Evolutionary conservation across 1,140 invertebrate genomes (phyloP).

Genomic region (Lordiphosa mommai): DNA sequence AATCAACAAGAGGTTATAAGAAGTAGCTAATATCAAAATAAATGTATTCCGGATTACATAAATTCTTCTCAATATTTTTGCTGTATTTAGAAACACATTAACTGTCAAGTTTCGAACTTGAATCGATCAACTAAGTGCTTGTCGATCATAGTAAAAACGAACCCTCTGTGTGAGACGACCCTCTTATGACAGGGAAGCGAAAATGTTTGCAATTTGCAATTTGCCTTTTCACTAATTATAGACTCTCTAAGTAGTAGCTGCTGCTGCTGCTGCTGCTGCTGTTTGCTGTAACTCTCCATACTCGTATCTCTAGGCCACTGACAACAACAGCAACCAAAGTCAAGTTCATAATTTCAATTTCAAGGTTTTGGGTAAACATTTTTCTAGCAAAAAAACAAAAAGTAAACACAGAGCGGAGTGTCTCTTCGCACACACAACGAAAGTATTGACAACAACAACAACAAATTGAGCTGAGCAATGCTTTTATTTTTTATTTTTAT

Average conservation of each 20-base stretch:
- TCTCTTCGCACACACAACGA: constrained; percentile 16
- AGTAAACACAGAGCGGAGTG: constrained; percentile 23
- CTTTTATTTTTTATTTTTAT: constrained; percentile 2
- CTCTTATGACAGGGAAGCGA: no score
- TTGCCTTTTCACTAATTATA: constrained; percentile 3
- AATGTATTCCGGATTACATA: no score
- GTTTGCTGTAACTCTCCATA: constrained; percentile 57
- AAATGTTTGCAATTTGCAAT: not conserved
- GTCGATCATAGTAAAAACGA: no score
- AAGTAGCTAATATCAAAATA: no score
- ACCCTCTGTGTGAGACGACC: no score
- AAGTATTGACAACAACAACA: constrained; percentile 13
- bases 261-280: constrained; percentile 26
- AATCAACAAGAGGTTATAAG: no score
- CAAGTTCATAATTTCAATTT: constrained; percentile 73
- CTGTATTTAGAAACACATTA: no score
- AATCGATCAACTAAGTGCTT: no score
- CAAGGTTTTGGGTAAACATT: constrained; percentile 69
- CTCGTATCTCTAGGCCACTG: constrained; percentile 46
- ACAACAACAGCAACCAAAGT: constrained; percentile 50
- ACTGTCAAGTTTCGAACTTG: no score
- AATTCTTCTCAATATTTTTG: no score
- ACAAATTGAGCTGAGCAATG: constrained; percentile 2
- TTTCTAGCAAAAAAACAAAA: constrained; percentile 39
- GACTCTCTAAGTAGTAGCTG: constrained; percentile 13